Conservation (phyloP, 2,113 vertebrate species). For the Hirundichthys speculiger region DNA sequence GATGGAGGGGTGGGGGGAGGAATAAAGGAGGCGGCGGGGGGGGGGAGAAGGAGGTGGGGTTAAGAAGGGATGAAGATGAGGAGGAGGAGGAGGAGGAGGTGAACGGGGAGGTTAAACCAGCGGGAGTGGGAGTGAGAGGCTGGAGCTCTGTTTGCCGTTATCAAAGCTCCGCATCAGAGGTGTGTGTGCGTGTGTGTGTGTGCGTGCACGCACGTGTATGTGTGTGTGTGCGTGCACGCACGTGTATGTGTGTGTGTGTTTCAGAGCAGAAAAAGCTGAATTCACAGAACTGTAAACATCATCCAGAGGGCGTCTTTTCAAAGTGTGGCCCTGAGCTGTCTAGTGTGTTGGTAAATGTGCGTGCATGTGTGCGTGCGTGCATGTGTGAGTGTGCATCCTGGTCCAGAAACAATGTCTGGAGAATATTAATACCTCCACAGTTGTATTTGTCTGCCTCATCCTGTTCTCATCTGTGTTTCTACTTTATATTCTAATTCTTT, state of each 20-base stretch:
- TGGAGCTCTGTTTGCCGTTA: conserved; percentile 60
- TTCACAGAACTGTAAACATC: neutral
- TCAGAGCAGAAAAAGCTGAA: conserved; percentile 23
- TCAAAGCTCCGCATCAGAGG: conserved; percentile 49
- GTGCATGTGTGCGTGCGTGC: too few species aligned
- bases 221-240: conserved; percentile 20
- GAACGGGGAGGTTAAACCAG: conserved; percentile 38
- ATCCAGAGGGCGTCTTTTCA: neutral
- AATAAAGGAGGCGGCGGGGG: conserved; percentile 7
- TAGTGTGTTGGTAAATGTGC: too few species aligned
- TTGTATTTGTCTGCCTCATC: too few species aligned
- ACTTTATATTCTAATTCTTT: conserved; percentile 9
- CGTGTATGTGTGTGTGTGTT: neutral
- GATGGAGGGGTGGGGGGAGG: conserved; percentile 33
- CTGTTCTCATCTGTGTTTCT: neutral
- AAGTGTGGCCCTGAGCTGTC: too few species aligned
- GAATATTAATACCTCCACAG: too few species aligned
- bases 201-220: neutral
- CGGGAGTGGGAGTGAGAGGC: conserved; percentile 40
- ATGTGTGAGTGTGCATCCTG: too few species aligned
- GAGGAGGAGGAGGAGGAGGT: conserved; percentile 24
- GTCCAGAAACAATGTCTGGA: too few species aligned
- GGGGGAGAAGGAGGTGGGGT: neutral
- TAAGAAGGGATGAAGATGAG: conserved; percentile 23
- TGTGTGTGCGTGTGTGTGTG: conserved; percentile 19